Base-by-base conservation (phyloP, 2,113 vertebrate species). In the Ifrita kowaldi region DNA sequence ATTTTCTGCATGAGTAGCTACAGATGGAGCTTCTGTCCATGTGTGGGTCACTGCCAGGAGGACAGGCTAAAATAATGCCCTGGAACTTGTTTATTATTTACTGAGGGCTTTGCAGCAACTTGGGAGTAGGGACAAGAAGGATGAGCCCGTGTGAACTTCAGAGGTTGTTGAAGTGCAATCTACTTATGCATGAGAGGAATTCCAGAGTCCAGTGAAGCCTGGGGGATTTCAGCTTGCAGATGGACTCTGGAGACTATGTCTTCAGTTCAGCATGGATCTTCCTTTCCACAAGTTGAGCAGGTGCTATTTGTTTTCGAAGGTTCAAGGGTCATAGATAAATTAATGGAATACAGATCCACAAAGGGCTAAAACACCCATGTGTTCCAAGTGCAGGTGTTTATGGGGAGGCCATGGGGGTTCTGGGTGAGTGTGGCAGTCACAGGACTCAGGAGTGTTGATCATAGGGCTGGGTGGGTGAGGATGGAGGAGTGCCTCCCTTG, bases 341-440 rank as follows among this genome's bases (percentile, higher is more conserved):
- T 57, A 69, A 46, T 57, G 41, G 73, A 77, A 46, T 53, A 50
- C 30, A 85, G 75, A 79, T 55, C 35, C 30, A 39, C 37, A 47
- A 30, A 71, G 49, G 44, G 35, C 39, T 71, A 11, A 57, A 75
- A 75, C 5, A 16, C 9, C 49, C 16, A 2, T 0, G 0, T 39
- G 65, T 64, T 65, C 57, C 7, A 12, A 63, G 63, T 32, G 5
- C 44, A 60, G 53, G 39, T 0, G 0, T 87, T 87, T 32, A 16
- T 35, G 17, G 60, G 35, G 50, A 67, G 52, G 46, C 55, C 6
- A 0, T 24, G 55, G 15, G 30, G 18, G 6, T 55, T 83, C 52
- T 70, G 60, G 7, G n/a, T 22, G 77, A 60, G 39, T 35, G 27
- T 65, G 78, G 52, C 71, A 64, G 44, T 63, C 52, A 21, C 62